phyloP scores from a whole-genome alignment of 2,888 invertebrate species.

The Synergus laeviventris region DNA sequence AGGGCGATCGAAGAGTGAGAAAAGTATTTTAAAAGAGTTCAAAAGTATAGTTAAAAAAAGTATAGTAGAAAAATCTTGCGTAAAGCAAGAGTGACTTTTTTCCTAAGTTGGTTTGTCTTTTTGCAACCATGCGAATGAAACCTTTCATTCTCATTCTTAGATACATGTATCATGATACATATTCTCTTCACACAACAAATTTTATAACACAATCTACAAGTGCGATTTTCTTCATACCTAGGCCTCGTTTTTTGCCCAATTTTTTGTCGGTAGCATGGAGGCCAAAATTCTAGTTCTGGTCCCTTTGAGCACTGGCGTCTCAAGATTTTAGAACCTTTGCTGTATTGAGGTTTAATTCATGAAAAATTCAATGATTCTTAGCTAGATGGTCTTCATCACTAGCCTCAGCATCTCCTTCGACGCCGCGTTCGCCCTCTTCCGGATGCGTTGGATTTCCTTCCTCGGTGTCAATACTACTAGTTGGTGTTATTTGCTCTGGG shows the following conservation, averaged over 20 bases:
- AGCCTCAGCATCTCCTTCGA: constrained; percentile 80
- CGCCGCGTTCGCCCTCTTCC: constrained; percentile 77
- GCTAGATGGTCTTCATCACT: constrained; percentile 76
- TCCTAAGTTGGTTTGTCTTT: background rate
- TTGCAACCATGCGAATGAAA: background rate
- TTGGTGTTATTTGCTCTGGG: constrained; percentile 79
- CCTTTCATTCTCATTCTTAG: background rate
- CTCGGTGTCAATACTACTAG: constrained; percentile 80
- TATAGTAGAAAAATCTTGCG: background rate
- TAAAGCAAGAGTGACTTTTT: constrained; percentile 1
- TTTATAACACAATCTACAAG: background rate
- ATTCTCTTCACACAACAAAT: background rate
- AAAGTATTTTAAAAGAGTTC: background rate
- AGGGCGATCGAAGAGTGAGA: background rate
- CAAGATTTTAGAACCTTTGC: background rate
- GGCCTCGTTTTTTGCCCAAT: constrained; percentile 4
- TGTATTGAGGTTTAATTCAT: background rate
- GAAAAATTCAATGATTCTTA: constrained; percentile 55
- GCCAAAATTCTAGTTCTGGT: constrained; percentile 18
- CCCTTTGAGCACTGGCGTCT: constrained; percentile 23
- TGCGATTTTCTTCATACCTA: background rate
- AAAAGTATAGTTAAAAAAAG: constrained; percentile 7
- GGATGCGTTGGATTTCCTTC: constrained; percentile 77
- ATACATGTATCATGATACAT: background rate
- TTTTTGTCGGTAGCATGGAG: constrained; percentile 2